A percentile compares a stretch with the other conserved stretches of the same genome.
Evolutionary conservation across 2,113 vertebrate species (phyloP).

Genomic region (Actinemys pallida): DNA sequence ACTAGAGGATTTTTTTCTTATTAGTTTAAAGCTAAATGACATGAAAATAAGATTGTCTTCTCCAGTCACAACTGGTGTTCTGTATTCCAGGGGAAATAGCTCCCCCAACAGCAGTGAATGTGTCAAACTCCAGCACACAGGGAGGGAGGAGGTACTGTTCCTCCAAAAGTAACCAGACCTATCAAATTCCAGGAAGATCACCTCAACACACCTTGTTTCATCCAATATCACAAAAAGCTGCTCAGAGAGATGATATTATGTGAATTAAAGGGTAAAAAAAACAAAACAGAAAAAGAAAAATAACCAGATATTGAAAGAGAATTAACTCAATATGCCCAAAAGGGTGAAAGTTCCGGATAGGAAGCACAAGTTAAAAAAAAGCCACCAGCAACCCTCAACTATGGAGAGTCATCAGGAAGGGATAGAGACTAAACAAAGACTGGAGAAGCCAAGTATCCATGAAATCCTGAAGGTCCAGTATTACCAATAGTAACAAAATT

Average conservation of each 20-base stretch:
- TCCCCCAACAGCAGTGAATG: background rate
- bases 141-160: fast-evolving
- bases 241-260: background rate
- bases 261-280: background rate
- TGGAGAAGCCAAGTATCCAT: background rate
- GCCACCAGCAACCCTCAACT: background rate
- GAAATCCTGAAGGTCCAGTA: too few species aligned
- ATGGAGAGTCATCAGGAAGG: background rate
- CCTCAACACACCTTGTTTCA: background rate
- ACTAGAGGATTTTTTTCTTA: background rate
- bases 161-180: background rate
- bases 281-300: background rate
- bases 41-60: background rate
- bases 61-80: background rate
- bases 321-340: background rate
- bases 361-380: background rate
- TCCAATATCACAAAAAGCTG: background rate
- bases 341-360: background rate
- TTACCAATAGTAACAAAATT: too few species aligned
- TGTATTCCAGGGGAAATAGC: background rate
- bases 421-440: background rate
- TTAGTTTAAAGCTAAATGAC: background rate
- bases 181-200: background rate
- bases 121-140: background rate
- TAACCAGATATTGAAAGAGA: background rate